A percentile compares a stretch with the other conserved stretches of the same genome.
phyloP scores from a whole-genome alignment of 2,113 vertebrate species.

The Phaethornis superciliosus region DNA sequence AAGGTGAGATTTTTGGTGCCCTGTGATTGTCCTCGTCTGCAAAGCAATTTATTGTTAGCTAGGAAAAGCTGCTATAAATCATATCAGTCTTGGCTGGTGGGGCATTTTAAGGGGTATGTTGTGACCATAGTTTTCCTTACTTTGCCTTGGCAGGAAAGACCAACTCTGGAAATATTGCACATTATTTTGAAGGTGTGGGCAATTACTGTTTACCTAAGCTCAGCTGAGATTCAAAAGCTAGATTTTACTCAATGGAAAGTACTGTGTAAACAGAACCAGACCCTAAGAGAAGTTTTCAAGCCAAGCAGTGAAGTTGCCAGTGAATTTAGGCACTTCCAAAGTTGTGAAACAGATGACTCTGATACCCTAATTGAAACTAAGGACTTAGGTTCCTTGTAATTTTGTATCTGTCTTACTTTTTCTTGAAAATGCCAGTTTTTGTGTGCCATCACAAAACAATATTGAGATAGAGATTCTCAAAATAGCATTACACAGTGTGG shows the following conservation, averaged over 20 bases:
- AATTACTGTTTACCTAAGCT: neutral
- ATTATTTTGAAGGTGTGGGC: neutral
- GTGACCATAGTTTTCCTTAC: neutral
- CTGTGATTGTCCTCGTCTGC: neutral
- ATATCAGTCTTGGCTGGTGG: neutral
- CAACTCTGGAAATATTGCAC: neutral
- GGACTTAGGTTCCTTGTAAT: neutral
- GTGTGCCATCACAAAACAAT: neutral
- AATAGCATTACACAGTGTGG: neutral
- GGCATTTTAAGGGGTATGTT: neutral
- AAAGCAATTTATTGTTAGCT: neutral
- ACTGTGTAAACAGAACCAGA: neutral
- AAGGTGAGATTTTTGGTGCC: neutral
- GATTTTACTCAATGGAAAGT: neutral
- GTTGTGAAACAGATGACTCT: neutral
- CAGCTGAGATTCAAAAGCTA: neutral
- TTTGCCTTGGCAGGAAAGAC: neutral
- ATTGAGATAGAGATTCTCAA: neutral
- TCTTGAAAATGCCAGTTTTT: neutral
- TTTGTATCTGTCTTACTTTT: neutral
- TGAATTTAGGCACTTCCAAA: neutral
- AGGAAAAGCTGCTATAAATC: neutral
- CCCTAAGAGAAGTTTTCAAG: neutral
- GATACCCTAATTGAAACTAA: neutral
- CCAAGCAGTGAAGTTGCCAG: neutral